phyloP scores from a whole-genome alignment of 2,797 vertebrate species.

The Gallinago solitaria region DNA sequence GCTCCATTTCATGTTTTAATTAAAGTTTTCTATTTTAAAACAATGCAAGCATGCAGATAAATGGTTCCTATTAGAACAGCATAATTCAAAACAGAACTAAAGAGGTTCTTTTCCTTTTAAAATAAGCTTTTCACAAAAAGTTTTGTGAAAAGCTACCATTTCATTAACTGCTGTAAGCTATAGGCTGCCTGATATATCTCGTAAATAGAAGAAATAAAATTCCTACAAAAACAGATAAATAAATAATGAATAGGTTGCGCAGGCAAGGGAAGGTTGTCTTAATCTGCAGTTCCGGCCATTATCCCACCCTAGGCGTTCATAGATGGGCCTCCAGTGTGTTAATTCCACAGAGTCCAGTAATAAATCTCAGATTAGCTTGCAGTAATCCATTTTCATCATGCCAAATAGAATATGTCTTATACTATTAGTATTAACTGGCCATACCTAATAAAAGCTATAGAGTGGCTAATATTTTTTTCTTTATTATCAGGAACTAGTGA shows the following conservation, averaged over 20 bases:
- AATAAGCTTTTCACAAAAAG: background rate
- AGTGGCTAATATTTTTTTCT: background rate
- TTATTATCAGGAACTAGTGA: background rate
- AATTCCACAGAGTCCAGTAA: background rate
- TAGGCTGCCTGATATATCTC: background rate
- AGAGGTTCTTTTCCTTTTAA: background rate
- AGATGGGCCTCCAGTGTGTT: background rate
- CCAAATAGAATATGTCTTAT: background rate
- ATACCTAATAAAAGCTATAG: background rate
- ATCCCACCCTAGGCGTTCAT: background rate
- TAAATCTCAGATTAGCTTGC: constrained; percentile 5
- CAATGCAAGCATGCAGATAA: background rate
- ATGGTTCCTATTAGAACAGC: background rate
- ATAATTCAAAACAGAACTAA: background rate
- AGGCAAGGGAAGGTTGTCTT: background rate
- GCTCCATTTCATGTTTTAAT: background rate
- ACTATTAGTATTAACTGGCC: background rate
- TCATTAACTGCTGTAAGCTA: background rate
- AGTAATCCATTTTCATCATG: constrained; percentile 30
- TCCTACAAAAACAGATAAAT: background rate
- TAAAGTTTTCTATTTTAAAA: constrained; percentile 2
- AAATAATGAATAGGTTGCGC: background rate
- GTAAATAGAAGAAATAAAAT: background rate
- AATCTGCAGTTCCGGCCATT: background rate
- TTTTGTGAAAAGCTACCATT: background rate